phyloP scores from a whole-genome alignment of 2,797 vertebrate genomes.

The Manis crassicaudata region DNA sequence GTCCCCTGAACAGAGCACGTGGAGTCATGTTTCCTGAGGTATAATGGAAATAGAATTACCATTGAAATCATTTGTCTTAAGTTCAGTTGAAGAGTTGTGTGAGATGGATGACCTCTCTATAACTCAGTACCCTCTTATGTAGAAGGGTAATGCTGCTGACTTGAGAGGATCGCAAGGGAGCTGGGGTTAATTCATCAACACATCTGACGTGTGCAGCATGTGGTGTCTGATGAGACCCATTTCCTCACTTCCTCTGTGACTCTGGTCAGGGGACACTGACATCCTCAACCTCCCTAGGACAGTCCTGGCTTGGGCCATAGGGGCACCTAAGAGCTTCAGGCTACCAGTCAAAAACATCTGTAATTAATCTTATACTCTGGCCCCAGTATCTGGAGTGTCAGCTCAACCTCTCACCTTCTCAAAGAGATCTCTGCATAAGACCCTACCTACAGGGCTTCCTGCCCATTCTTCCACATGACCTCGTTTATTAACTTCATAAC shows the following conservation, averaged over 20 bases:
- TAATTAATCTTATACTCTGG: not conserved
- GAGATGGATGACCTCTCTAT: not conserved
- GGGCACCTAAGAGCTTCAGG: not conserved
- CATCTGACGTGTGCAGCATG: not conserved
- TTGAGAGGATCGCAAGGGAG: not conserved
- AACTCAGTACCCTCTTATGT: not conserved
- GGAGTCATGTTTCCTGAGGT: not conserved
- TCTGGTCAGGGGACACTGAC: not conserved
- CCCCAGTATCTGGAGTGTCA: accelerated
- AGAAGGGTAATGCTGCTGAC: not conserved
- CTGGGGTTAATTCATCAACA: not conserved
- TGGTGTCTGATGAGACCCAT: not conserved
- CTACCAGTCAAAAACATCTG: not conserved
- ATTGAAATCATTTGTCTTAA: not conserved
- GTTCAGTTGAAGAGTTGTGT: not conserved
- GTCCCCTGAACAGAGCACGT: not conserved
- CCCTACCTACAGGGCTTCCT: not conserved
- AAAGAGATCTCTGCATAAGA: not conserved
- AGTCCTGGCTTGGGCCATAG: not conserved
- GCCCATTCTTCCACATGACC: not conserved
- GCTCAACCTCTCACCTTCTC: not conserved
- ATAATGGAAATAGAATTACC: not conserved
- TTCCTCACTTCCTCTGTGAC: not conserved
- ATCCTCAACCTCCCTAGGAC: not conserved
- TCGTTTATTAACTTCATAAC: not conserved